Conservation (phyloP, 2,113 vertebrate genomes). For the Rhinoptilus africanus region DNA sequence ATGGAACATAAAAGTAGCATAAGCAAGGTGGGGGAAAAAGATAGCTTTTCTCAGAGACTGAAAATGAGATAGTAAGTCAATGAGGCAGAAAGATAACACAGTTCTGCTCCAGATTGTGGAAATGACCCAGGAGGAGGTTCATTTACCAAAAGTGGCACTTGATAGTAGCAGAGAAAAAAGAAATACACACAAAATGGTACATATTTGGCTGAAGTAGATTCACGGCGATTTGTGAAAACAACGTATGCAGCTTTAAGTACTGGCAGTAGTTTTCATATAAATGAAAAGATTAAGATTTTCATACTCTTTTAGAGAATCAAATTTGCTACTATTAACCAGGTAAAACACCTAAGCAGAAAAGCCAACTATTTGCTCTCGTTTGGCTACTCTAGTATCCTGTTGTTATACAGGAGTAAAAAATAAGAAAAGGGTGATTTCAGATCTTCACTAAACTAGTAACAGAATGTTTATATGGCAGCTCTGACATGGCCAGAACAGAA, state of each 20-base stretch:
- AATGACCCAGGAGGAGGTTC: conserved; percentile 18
- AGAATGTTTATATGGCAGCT: neutral
- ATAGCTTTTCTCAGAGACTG: conserved; percentile 33
- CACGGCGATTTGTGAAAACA: neutral
- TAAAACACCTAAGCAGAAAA: neutral
- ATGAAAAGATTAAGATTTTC: neutral
- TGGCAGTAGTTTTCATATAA: neutral
- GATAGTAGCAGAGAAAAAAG: neutral
- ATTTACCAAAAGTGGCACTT: conserved; percentile 34
- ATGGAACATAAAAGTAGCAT: conserved; percentile 33
- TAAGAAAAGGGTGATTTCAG: neutral
- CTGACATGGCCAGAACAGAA: neutral
- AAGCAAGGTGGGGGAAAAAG: conserved; percentile 31
- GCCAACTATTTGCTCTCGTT: neutral
- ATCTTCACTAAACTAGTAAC: neutral
- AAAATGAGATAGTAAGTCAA: conserved; percentile 54
- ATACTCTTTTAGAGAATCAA: neutral
- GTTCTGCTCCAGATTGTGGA: conserved; percentile 29
- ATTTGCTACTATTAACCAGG: neutral
- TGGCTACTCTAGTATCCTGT: neutral
- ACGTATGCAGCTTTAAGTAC: neutral
- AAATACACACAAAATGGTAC: neutral
- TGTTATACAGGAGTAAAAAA: neutral
- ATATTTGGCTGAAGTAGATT: neutral
- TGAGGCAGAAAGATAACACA: conserved; percentile 62